Evolutionary conservation across 2,888 invertebrate genomes (phyloP), one percentile per base, ranked within the genome.

Genomic region (Ormyrus thymus): DNA sequence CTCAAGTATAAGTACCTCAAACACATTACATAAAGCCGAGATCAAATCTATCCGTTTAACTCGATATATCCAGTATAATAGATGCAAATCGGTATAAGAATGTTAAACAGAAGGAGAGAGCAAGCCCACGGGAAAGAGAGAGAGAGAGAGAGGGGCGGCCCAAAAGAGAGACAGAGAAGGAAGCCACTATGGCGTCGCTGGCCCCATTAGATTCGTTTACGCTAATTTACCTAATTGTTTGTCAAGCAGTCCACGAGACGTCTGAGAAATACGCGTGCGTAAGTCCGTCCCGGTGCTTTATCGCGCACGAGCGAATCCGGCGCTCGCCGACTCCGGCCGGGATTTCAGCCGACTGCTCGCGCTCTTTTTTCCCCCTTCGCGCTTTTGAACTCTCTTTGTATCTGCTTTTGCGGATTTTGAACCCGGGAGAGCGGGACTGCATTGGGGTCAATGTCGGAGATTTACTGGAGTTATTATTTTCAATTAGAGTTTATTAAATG

Each of bases 141-240:
- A 8, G 50, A 50, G 48, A 11, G 46, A 73, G 62, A 62, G 51
- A 61, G 65, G 53, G 29, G n/a, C 58, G 70, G 77, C 55, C 55
- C 48, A 43, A 72, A 71, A 43, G 45, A 61, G 55, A 46, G 15
- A 46, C 45, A 48, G 61, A 46, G n/a, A n/a, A 58, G 51, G n/a
- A n/a, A 58, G 51, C 9, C 46, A 2, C 9, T n/a, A 13, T 56
- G 50, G 79, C 80, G 78, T 82, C 78, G 81, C 79, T 83, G 82
- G 79, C 74, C 83, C 83, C 80, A 84, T 86, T 86, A 86, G 85
- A 84, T 83, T 86, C 83, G 85, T 86, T 86, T 85, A 84, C 85
- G 84, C 84, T 85, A 85, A 85, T 85, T 84, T 83, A 84, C 81
- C 82, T 84, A 84, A 86, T 85, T 85, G 85, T 85, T 85, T 85